phyloP scores from a whole-genome alignment of 2,888 invertebrate genomes.

The Drosophila pullipes region DNA sequence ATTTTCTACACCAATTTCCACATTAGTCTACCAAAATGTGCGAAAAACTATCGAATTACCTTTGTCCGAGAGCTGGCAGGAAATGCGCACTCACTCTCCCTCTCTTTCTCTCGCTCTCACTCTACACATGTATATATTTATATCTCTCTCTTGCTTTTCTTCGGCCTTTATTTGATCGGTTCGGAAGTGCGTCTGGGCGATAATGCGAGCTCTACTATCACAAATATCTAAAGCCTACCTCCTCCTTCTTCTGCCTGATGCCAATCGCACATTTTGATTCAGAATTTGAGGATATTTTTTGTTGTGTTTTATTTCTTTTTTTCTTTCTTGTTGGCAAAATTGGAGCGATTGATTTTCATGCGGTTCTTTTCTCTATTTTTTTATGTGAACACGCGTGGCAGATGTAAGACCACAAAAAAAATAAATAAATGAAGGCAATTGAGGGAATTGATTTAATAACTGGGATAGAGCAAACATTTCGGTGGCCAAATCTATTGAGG shows the following conservation, averaged over 20 bases:
- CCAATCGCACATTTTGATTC: conserved; percentile 42
- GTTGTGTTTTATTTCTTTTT: conserved; percentile 1
- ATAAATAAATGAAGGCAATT: neutral
- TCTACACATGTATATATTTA: neutral
- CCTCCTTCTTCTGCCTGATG: conserved; percentile 14
- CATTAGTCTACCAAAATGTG: conserved; percentile 56
- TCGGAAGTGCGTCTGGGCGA: conserved; percentile 63
- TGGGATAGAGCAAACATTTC: neutral
- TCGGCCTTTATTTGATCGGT: conserved; percentile 10
- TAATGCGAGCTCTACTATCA: conserved; percentile 40
- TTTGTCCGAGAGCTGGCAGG: conserved; percentile 57
- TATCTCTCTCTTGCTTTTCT: neutral
- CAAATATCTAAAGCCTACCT: conserved; percentile 48
- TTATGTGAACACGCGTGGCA: conserved; percentile 45
- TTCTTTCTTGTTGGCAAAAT: conserved; percentile 42
- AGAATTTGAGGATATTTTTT: conserved; percentile 30
- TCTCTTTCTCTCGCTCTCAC: neutral
- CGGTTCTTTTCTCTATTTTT: conserved; percentile 19
- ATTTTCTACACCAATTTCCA: conserved; percentile 59
- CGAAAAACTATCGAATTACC: conserved; percentile 77
- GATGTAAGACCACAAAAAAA: conserved; percentile 22
- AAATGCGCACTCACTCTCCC: conserved; percentile 59
- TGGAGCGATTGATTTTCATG: conserved; percentile 69
- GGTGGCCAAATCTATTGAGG: neutral
- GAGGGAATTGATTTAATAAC: neutral